These are phyloP conservation scores for Crematogaster levior DNA, from an alignment of 2,888 invertebrate genomes.

Conservation along the genomic window DNA sequence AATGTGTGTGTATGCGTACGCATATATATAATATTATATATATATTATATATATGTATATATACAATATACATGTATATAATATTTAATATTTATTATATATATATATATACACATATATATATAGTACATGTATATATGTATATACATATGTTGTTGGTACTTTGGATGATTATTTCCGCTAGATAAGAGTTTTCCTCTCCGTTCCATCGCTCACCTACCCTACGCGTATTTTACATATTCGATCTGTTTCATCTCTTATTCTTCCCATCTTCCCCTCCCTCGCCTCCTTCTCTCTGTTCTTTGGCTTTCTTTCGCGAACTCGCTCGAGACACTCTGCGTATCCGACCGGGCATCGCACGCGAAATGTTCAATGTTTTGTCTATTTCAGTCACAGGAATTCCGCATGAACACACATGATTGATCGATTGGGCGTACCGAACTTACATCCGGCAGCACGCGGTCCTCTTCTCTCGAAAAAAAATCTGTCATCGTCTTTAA, in stretches of 20 bases:
- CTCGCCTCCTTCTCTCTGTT: slow-evolving; percentile 10
- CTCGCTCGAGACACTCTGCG: slow-evolving; percentile 45
- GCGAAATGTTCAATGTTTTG: slow-evolving; percentile 75
- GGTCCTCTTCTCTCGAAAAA: slow-evolving; percentile 16
- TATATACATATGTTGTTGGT: slow-evolving; percentile 87
- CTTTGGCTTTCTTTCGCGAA: slow-evolving; percentile 42
- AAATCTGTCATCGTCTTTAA: neutral
- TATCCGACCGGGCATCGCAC: slow-evolving; percentile 72
- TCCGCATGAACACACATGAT: slow-evolving; percentile 47
- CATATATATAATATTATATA: slow-evolving; percentile 71
- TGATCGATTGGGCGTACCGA: slow-evolving; percentile 44
- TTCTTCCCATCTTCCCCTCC: neutral
- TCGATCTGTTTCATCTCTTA: slow-evolving; percentile 51
- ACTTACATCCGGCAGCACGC: slow-evolving; percentile 33
- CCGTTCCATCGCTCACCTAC: slow-evolving; percentile 74
- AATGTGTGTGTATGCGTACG: slow-evolving; percentile 85
- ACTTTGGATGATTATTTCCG: slow-evolving; percentile 90
- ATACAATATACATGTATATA: slow-evolving; percentile 80
- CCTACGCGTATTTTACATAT: slow-evolving; percentile 58
- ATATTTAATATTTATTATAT: slow-evolving; percentile 80
- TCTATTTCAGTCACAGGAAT: slow-evolving; percentile 57
- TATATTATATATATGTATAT: slow-evolving; percentile 72
- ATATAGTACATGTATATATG: slow-evolving; percentile 73
- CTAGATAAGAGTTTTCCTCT: slow-evolving; percentile 86
- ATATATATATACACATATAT: slow-evolving; percentile 60